Percentiles rank a stretch among this genome's conserved stretches.
Evolutionary conservation across 1,140 invertebrate species (phyloP).

Genomic region (Drosophila baimaii): DNA sequence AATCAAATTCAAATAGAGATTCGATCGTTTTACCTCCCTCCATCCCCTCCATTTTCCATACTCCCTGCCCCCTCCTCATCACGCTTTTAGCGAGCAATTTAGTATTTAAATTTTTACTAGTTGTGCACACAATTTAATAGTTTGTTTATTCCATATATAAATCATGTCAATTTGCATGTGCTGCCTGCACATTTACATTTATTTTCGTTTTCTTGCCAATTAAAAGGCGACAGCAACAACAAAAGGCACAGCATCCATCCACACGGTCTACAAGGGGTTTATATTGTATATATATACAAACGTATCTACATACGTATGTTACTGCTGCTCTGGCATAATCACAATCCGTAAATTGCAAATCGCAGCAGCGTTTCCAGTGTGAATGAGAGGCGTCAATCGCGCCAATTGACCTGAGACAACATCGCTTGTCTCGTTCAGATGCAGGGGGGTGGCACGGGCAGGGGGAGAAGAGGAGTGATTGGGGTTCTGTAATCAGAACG

Average conservation of each 20-base stretch:
- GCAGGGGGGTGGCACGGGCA: not conserved
- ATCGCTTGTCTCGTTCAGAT: not conserved
- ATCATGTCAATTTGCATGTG: constrained; percentile 62
- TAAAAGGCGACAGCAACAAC: constrained; percentile 40
- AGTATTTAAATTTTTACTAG: constrained; percentile 46
- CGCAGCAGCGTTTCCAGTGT: constrained; percentile 24
- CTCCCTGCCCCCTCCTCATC: not conserved
- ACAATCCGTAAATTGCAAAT: constrained; percentile 11
- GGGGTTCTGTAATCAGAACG: constrained; percentile 18
- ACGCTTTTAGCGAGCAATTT: constrained; percentile 35
- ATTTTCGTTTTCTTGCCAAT: constrained; percentile 55
- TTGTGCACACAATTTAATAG: constrained; percentile 54
- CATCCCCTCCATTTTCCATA: not conserved
- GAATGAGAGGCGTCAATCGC: constrained; percentile 53
- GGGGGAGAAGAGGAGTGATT: not conserved
- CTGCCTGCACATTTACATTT: constrained; percentile 50
- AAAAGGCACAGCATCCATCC: constrained; percentile 7
- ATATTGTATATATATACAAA: constrained; percentile 5
- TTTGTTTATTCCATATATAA: constrained; percentile 62
- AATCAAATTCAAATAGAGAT: constrained; percentile 43
- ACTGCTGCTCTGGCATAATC: constrained; percentile 32
- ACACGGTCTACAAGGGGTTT: constrained; percentile 2
- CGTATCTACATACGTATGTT: not conserved
- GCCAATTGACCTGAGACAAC: constrained; percentile 46
- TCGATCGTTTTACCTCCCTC: constrained; percentile 14